These are phyloP conservation scores for Eubasilissa splendida DNA, from an alignment of 2,888 invertebrate genomes.

Conservation along the genomic window DNA sequence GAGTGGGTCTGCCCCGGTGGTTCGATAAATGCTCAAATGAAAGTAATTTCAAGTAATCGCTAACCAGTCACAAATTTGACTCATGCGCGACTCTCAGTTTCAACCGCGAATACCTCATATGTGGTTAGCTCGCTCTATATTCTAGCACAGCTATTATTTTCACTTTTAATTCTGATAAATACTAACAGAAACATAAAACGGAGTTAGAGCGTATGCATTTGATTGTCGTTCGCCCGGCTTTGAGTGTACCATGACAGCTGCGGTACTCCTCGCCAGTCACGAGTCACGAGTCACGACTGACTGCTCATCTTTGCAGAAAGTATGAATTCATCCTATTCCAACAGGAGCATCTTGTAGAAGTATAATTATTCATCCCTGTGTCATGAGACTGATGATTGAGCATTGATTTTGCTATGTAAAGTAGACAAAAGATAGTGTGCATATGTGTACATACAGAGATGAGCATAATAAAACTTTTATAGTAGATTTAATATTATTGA, in stretches of 20 bases:
- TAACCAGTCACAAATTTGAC: conserved; percentile 10
- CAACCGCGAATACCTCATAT: conserved; percentile 10
- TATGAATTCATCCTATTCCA: neutral
- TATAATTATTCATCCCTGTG: neutral
- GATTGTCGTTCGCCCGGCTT: neutral
- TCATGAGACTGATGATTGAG: too few species aligned
- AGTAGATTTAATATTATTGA: too few species aligned
- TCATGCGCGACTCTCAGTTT: conserved; percentile 20
- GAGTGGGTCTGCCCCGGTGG: too few species aligned
- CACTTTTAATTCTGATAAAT: conserved; percentile 7
- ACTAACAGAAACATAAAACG: neutral
- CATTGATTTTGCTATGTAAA: too few species aligned
- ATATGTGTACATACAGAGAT: too few species aligned
- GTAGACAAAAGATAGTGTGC: too few species aligned
- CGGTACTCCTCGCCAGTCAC: conserved; percentile 1
- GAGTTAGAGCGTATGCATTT: neutral
- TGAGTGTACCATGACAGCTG: neutral
- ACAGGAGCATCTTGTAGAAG: conserved; percentile 10
- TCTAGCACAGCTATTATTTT: conserved; percentile 1
- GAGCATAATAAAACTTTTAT: too few species aligned
- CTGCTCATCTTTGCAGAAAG: conserved; percentile 7
- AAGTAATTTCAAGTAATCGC: neutral
- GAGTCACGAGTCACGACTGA: neutral
- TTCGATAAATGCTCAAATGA: neutral
- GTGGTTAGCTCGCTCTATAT: neutral